Base-by-base conservation (phyloP, 2,888 invertebrate genomes). In the Lasioglossum calceatum region DNA sequence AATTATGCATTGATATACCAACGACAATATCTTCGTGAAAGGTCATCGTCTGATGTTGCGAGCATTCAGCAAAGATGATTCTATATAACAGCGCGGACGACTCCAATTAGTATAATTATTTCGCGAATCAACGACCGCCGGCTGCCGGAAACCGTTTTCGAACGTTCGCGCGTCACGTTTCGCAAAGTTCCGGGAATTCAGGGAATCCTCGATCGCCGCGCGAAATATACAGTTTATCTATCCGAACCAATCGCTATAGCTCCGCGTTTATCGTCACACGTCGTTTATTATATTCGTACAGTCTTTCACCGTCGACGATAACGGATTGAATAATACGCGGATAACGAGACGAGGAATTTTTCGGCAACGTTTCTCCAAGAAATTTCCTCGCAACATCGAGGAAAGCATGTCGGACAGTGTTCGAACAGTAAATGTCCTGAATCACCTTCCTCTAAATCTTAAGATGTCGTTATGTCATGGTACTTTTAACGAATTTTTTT, bases 11-110 rank as follows among this genome's bases (percentile, higher is more conserved):
- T 77, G 88, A 90, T 89, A 90, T 89, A 89, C 58, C 67, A 72
- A 32, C 70, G 72, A 71, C 88, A 84, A 81, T 92, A 92, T 91
- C 91, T 82, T 86, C 64, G 74, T 61, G 74, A 91, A 90, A 91
- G 92, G 92, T 91, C 91, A 91, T 90, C 91, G 91, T 87, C 91
- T 91, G 91, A 89, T 87, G 89, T 89, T 89, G 90, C 90, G 84
- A 85, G 85, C 84, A 84, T 84, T 77, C 80, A 88, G 78, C 84
- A 84, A 84, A 88, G 84, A 87, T 85, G 82, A 85, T 86, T 86
- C 71, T 82, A 84, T 82, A 79, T 79, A 85, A 89, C 86, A 83
- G 86, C 87, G 85, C 82, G 83, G 83, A 50, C 82, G 75, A 77
- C 84, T 58, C 70, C 73, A 80, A 81, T 86, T 82, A 74, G 71